These are phyloP conservation scores for Fragum whitleyi DNA, from an alignment of 2,888 invertebrate genomes.

Conservation along the genomic window DNA sequence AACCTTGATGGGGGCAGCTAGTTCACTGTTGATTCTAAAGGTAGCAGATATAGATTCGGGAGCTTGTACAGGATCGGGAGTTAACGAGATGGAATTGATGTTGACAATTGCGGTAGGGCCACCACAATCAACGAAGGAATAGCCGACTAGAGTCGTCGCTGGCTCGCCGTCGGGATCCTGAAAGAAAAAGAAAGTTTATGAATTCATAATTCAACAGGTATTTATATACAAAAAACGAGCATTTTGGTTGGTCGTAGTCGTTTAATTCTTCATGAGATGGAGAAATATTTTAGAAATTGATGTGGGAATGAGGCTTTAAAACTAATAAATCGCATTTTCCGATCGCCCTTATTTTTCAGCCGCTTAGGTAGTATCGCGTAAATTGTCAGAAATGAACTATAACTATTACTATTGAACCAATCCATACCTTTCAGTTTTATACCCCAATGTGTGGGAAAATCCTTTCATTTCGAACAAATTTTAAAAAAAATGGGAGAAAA, in stretches of 20 bases:
- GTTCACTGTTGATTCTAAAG: constrained; percentile 4
- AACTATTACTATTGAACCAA: too few species aligned
- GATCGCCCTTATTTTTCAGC: too few species aligned
- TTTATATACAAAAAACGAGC: background rate
- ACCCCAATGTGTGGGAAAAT: too few species aligned
- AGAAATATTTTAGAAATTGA: too few species aligned
- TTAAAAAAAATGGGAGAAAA: too few species aligned
- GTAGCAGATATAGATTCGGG: constrained; percentile 57
- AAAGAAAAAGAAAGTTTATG: background rate
- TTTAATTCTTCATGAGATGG: too few species aligned
- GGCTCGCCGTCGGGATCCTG: constrained; percentile 11
- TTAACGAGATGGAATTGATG: constrained; percentile 54
- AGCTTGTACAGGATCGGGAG: constrained; percentile 72
- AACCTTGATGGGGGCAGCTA: background rate
- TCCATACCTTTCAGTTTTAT: too few species aligned
- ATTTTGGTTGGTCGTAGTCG: background rate
- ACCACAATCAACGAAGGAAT: constrained; percentile 69
- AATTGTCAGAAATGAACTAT: too few species aligned
- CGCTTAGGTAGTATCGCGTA: too few species aligned
- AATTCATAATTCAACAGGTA: background rate
- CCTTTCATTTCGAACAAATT: too few species aligned
- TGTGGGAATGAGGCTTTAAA: too few species aligned
- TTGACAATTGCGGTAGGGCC: constrained; percentile 45
- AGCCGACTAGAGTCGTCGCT: constrained; percentile 30
- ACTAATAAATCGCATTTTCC: too few species aligned